Evolutionary conservation across 2,113 vertebrate genomes (phyloP).

Genomic region (Grammomys dolichurus): DNA sequence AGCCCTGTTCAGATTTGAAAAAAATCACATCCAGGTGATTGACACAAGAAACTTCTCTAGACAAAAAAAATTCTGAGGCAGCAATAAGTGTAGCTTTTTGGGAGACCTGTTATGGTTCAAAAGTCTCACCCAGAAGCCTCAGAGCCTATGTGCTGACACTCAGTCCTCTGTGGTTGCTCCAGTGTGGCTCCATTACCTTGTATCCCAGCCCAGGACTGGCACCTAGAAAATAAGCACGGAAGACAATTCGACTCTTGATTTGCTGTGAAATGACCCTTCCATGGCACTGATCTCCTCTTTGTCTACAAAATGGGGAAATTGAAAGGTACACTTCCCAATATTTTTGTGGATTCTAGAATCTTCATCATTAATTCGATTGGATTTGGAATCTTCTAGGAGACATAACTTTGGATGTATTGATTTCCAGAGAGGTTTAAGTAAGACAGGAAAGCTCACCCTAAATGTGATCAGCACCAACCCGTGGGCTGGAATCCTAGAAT

Average conservation of each 20-base stretch:
- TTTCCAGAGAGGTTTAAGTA: not conserved
- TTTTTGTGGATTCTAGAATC: conserved; percentile 2
- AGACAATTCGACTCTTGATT: not conserved
- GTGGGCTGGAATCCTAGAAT: not conserved
- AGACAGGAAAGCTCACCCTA: not conserved
- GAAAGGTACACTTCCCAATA: not conserved
- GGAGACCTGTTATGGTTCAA: not conserved
- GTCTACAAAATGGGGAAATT: not conserved
- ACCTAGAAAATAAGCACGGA: not conserved
- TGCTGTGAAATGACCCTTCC: not conserved
- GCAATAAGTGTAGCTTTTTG: not conserved
- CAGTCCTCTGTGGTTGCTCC: not conserved
- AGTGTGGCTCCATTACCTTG: accelerated
- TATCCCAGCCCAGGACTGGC: not conserved
- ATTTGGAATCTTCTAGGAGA: not conserved
- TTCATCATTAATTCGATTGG: not conserved
- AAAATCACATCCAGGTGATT: not conserved
- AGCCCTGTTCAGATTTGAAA: not conserved
- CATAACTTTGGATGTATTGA: not conserved
- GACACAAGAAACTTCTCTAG: not conserved
- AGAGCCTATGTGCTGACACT: not conserved
- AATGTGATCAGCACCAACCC: not conserved
- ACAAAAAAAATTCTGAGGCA: not conserved
- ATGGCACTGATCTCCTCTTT: not conserved
- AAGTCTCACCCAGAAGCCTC: not conserved